Evolutionary conservation across 2,797 vertebrate genomes (phyloP).

Genomic region (Otolemur crassicaudatus): DNA sequence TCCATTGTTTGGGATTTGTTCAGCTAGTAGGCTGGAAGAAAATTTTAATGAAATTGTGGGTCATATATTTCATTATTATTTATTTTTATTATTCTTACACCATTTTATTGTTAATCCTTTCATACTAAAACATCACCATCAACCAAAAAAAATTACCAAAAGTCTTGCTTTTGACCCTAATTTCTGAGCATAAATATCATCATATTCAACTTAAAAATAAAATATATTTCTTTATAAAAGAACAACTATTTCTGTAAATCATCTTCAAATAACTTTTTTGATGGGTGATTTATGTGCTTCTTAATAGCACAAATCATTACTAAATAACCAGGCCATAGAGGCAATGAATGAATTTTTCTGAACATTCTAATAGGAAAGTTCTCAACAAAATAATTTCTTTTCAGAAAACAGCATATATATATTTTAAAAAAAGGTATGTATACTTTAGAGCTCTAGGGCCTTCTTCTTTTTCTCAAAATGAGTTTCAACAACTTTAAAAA

Average conservation of each 20-base stretch:
- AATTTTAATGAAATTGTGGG: conserved; percentile 70
- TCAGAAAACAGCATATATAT: not conserved
- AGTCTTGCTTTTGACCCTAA: conserved; percentile 41
- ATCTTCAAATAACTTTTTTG: conserved; percentile 55
- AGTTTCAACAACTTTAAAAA: conserved; percentile 61
- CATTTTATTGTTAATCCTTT: conserved; percentile 64
- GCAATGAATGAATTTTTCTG: conserved; percentile 43
- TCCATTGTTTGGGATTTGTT: conserved; percentile 71
- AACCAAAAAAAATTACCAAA: conserved; percentile 55
- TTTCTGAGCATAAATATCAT: conserved; percentile 64
- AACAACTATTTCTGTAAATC: conserved; percentile 47
- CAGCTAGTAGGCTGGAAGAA: conserved; percentile 69
- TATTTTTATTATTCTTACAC: conserved; percentile 57
- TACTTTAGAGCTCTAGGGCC: not conserved
- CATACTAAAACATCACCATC: conserved; percentile 8
- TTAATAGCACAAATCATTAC: conserved; percentile 55
- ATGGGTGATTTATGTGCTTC: conserved; percentile 25
- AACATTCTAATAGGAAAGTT: conserved; percentile 58
- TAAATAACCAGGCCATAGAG: conserved; percentile 52
- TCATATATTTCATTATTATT: conserved; percentile 49
- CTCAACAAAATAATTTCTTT: conserved; percentile 68
- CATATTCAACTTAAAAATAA: conserved; percentile 41
- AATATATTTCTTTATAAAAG: conserved; percentile 51
- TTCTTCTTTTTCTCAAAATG: conserved; percentile 61
- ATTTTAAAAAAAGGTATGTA: not conserved